Conservation (phyloP, 2,888 invertebrate genomes). For the Boloria euphrosyne region DNA sequence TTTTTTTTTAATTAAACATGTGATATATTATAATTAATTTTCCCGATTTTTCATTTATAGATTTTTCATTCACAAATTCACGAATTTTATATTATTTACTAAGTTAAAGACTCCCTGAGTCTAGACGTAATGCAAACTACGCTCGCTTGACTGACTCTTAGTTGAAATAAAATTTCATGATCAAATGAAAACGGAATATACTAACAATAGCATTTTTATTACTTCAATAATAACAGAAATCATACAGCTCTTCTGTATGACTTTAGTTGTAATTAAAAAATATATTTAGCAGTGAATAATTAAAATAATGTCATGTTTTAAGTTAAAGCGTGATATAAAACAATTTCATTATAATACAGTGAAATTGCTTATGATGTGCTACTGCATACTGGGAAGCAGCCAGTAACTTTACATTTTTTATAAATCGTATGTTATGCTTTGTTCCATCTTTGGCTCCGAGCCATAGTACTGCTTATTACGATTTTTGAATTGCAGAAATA, state of each 20-base stretch:
- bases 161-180: constrained; percentile 31
- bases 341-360: background rate
- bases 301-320: too few relatives aligned
- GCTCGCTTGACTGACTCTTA: constrained; percentile 17
- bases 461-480: constrained; percentile 20
- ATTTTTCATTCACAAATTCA: constrained; percentile 13
- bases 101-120: constrained; percentile 22
- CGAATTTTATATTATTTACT: constrained; percentile 23
- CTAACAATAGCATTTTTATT: constrained; percentile 21
- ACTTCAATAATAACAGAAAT: constrained; percentile 12
- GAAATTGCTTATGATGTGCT: too few relatives aligned
- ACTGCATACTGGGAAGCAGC: constrained; percentile 18
- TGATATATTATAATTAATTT: too few relatives aligned
- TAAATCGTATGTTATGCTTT: constrained; percentile 21
- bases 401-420: constrained; percentile 22
- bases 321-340: background rate
- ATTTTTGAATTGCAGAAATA: constrained; percentile 23
- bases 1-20: background rate
- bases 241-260: too few relatives aligned
- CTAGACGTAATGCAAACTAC: constrained; percentile 34
- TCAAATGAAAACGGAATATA: constrained; percentile 27
- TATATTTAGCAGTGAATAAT: too few relatives aligned
- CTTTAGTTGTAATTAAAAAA: too few relatives aligned
- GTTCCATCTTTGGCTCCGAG: constrained; percentile 26
- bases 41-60: background rate